These are phyloP conservation scores for Gymnosoma rotundatum DNA, from an alignment of 2,888 invertebrate species.

Conservation along the genomic window DNA sequence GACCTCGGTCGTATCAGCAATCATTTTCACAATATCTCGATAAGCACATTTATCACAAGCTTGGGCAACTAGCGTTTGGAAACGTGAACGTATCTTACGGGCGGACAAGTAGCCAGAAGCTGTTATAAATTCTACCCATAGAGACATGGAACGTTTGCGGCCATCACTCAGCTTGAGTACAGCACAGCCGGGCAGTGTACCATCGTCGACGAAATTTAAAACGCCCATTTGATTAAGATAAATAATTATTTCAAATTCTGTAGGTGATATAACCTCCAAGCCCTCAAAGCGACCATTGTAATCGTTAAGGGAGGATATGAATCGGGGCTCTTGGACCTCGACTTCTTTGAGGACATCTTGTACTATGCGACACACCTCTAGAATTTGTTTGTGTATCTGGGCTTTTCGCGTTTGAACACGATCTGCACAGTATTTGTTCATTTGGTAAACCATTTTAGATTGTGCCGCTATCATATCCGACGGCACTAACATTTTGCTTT, in stretches of 20 bases:
- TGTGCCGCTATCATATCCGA: constrained; percentile 97
- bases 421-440: constrained; percentile 97
- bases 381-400: constrained; percentile 93
- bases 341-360: constrained; percentile 98
- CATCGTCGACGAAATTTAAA: constrained; percentile 98
- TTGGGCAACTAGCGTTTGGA: constrained; percentile 94
- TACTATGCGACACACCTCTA: constrained; percentile 95
- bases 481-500: constrained; percentile 91
- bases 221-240: constrained; percentile 99
- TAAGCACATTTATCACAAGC: constrained; percentile 97
- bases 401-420: constrained; percentile 93
- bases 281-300: constrained; percentile 96
- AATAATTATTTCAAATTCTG: constrained; percentile 97
- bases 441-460: constrained; percentile 97
- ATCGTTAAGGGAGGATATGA: constrained; percentile 95
- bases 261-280: constrained; percentile 94
- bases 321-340: constrained; percentile 96
- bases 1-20: constrained; percentile 97
- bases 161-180: constrained; percentile 97
- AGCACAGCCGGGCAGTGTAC: constrained; percentile 95
- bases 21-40: constrained; percentile 96
- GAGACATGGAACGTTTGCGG: constrained; percentile 97
- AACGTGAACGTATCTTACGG: constrained; percentile 96
- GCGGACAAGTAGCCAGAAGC: constrained; percentile 97
- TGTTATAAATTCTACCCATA: constrained; percentile 99